Conservation (phyloP, 2,113 vertebrate genomes). For the Tragelaphus imberbis region DNA sequence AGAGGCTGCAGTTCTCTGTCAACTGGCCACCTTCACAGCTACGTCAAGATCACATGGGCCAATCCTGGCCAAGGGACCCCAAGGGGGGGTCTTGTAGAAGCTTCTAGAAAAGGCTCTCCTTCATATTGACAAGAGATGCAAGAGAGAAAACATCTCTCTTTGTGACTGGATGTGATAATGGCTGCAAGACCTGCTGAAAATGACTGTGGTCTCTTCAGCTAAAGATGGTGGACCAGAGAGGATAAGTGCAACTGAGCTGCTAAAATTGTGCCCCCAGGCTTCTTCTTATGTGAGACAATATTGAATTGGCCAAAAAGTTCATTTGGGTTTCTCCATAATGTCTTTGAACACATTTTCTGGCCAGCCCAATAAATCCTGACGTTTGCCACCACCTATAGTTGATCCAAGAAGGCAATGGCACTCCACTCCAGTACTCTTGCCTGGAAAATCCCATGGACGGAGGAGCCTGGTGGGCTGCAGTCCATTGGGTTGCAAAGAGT, state of each 20-base stretch:
- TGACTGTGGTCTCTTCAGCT: background rate
- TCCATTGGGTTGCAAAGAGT: too few relatives aligned
- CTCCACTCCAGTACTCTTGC: too few relatives aligned
- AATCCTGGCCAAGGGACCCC: background rate
- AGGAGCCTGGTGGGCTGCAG: too few relatives aligned
- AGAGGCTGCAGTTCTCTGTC: background rate
- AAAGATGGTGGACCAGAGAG: background rate
- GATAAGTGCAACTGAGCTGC: background rate
- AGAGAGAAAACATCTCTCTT: background rate
- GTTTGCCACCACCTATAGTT: background rate
- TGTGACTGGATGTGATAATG: background rate
- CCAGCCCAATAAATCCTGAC: background rate
- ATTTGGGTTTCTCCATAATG: background rate
- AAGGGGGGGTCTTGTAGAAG: background rate
- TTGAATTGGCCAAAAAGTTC: background rate
- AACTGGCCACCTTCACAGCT: background rate
- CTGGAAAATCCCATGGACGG: too few relatives aligned
- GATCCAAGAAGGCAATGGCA: too few relatives aligned
- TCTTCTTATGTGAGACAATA: background rate
- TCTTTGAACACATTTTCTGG: background rate
- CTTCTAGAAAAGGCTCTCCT: background rate
- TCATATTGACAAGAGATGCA: background rate
- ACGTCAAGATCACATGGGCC: background rate
- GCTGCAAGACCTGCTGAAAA: background rate
- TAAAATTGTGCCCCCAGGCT: background rate